These are phyloP conservation scores for Platygyra sinensis DNA, from an alignment of 64 coral and sea anemone genomes.

Conservation along the genomic window DNA sequence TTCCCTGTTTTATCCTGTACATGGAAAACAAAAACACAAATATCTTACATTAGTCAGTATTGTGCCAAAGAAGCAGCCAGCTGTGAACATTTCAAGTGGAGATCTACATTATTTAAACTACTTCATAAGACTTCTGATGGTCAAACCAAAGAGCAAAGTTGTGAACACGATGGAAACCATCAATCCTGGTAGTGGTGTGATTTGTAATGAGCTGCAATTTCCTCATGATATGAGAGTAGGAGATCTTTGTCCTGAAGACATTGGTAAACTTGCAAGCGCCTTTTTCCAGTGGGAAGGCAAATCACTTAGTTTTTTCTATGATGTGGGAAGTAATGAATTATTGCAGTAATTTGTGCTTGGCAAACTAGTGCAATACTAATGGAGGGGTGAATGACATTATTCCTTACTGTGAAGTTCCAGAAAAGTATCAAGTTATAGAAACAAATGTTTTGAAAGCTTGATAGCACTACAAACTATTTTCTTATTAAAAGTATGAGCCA, in stretches of 20 bases:
- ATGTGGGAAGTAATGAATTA: slow-evolving; percentile 15
- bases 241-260: slow-evolving; percentile 46
- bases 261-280: slow-evolving; percentile 37
- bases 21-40: slow-evolving; percentile 30
- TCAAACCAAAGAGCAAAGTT: slow-evolving; percentile 59
- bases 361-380: not conserved
- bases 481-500: no score
- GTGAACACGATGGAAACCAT: slow-evolving; percentile 62
- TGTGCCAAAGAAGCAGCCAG: slow-evolving; percentile 49
- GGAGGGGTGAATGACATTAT: no score
- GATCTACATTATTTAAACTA: slow-evolving; percentile 55
- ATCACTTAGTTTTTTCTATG: slow-evolving; percentile 63
- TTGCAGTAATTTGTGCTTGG: not conserved
- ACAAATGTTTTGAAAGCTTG: no score
- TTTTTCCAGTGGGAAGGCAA: slow-evolving; percentile 69
- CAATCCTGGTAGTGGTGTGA: slow-evolving; percentile 47
- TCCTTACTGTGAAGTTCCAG: no score
- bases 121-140: slow-evolving; percentile 69
- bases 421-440: no score
- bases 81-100: slow-evolving; percentile 36
- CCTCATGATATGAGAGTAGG: slow-evolving; percentile 21
- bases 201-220: slow-evolving; percentile 45
- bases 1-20: slow-evolving; percentile 74
- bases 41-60: slow-evolving; percentile 64
- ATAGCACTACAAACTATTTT: no score